A percentile compares a stretch with the other conserved stretches of the same genome.
phyloP scores from a whole-genome alignment of 2,113 vertebrate species.

The Nyctereutes procyonoides region DNA sequence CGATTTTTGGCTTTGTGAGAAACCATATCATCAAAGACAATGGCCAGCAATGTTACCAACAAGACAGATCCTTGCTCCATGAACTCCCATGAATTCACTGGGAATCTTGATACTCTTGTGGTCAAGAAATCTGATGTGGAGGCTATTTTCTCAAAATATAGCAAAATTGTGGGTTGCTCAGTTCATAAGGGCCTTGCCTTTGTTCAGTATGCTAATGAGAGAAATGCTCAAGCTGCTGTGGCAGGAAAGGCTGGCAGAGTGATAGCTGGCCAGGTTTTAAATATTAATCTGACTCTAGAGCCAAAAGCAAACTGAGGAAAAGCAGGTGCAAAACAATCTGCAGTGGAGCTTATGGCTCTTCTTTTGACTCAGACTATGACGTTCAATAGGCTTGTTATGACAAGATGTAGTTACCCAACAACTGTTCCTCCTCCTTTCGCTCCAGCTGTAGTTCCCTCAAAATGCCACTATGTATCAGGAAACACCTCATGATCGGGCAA shows the following conservation, averaged over 20 bases:
- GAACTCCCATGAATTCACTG: constrained; percentile 94
- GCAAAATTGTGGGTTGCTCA: constrained; percentile 94
- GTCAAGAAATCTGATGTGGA: constrained; percentile 95
- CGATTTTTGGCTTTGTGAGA: constrained; percentile 72
- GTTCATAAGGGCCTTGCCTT: constrained; percentile 96
- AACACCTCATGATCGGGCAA: constrained; percentile 91
- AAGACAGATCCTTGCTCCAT: constrained; percentile 93
- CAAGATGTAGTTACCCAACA: constrained; percentile 93
- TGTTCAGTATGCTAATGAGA: constrained; percentile 92
- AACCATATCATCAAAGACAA: constrained; percentile 74
- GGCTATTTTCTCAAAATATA: constrained; percentile 94
- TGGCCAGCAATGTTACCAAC: constrained; percentile 95
- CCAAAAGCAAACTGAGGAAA: constrained; percentile 94
- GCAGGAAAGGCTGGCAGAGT: constrained; percentile 91
- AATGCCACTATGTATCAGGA: constrained; percentile 92
- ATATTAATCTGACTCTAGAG: constrained; percentile 94
- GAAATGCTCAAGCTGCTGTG: constrained; percentile 91
- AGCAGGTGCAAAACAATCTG: constrained; percentile 91
- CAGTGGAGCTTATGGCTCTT: constrained; percentile 92
- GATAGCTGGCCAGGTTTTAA: constrained; percentile 94
- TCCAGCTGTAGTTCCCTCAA: constrained; percentile 91
- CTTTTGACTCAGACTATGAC: constrained; percentile 93
- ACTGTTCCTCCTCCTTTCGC: constrained; percentile 91
- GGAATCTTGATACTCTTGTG: constrained; percentile 94
- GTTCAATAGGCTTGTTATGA: constrained; percentile 93